Evolutionary conservation across 2,797 vertebrate species (phyloP), one percentile per base, ranked within the genome.

Genomic region (Knipowitschia caucasica): DNA sequence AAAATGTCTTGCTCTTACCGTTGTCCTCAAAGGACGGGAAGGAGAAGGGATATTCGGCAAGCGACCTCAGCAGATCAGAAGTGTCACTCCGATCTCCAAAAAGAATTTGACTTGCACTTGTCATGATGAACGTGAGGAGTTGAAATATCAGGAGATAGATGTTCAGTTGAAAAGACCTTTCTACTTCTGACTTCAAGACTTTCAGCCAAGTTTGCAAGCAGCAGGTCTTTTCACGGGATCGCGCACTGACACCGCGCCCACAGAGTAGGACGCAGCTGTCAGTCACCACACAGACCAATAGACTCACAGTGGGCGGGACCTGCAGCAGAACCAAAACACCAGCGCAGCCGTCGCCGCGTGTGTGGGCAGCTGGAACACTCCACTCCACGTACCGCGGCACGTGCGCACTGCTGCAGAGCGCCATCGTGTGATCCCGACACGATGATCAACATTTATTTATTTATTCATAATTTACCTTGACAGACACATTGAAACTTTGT

Each of bases 11-110:
- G 1, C 4, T 54, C 89, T 90, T 91, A 95, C 94, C 94, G 70
- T 77, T 78, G 68, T 84, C 90, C 61, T 86, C 85, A 53, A 88
- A 86, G 59, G 75, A 83, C 27, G 87, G 85, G 82, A 92, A 90
- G 61, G 81, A 83, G 42, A 92, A 82, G n/a, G 93, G 90, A 47
- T 91, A 93, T 44, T 95, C 93, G 62, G 92, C 84, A 63, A 95
- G 67, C 3, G 91, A 90, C 80, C 89, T 95, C 54, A 95, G 85
- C 45, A 95, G 89, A 74, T 94, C 93, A 0, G 93, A 89, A 50
- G 93, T 90, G 61, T 85, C 80, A 58, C 67, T 76, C 88, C 89
- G 85, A 2, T 85, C 86, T 43, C 62, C 83, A 4, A 62, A 51
- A 24, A 79, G 12, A 2, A 72, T 25, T 6, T 73, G 68, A 21